These are phyloP conservation scores for Epinotia nisella DNA, from an alignment of 2,888 invertebrate species.

Conservation along the genomic window DNA sequence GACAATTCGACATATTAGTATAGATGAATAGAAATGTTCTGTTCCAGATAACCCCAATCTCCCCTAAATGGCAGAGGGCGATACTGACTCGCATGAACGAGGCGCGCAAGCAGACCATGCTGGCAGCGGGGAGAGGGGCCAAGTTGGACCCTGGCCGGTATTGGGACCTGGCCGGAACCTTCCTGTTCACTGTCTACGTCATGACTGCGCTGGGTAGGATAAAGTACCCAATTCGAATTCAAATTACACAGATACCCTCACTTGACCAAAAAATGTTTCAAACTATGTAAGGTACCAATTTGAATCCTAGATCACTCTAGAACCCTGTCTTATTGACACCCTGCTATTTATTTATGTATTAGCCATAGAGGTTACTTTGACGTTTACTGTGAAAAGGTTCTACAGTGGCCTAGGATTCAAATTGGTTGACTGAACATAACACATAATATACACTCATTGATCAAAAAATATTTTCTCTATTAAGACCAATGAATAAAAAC, in stretches of 20 bases:
- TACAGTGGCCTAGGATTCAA: too few relatives aligned
- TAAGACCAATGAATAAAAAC: too few relatives aligned
- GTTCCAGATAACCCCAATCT: slow-evolving; percentile 77
- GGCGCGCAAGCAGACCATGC: slow-evolving; percentile 79
- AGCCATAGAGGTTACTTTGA: too few relatives aligned
- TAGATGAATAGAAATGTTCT: slow-evolving; percentile 2
- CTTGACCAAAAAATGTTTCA: background rate
- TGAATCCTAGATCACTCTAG: too few relatives aligned
- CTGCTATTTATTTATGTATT: too few relatives aligned
- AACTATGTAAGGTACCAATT: too few relatives aligned
- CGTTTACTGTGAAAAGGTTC: too few relatives aligned
- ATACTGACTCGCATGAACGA: slow-evolving; percentile 86
- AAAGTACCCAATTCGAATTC: background rate
- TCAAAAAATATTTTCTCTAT: too few relatives aligned
- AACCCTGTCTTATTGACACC: too few relatives aligned
- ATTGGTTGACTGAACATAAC: too few relatives aligned
- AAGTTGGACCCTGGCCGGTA: slow-evolving; percentile 82
- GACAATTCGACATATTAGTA: too few relatives aligned
- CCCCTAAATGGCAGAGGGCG: slow-evolving; percentile 86
- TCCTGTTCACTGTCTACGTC: slow-evolving; percentile 88
- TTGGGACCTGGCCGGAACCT: slow-evolving; percentile 88
- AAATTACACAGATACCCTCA: background rate
- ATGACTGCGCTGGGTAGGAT: slow-evolving; percentile 87
- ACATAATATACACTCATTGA: too few relatives aligned
- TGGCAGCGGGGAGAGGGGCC: slow-evolving; percentile 66